These are phyloP conservation scores for Glaucomys volans DNA, from an alignment of 2,113 vertebrate species.

Conservation along the genomic window DNA sequence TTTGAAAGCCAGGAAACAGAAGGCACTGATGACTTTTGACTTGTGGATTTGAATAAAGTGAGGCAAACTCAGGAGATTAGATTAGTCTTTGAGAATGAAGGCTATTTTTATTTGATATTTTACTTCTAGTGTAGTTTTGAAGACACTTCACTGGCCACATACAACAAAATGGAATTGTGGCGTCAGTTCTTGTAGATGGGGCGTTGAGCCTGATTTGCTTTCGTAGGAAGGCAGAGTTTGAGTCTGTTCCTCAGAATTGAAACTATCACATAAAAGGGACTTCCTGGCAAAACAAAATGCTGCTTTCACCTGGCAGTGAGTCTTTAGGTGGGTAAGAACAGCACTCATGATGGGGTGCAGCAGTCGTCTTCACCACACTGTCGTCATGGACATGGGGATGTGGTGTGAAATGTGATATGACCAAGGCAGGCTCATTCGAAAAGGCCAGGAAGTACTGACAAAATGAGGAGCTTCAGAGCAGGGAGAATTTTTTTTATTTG, in stretches of 20 bases:
- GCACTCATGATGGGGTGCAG: background rate
- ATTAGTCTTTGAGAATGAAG: background rate
- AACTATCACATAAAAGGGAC: background rate
- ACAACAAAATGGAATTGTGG: background rate
- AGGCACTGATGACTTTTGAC: conserved; percentile 23
- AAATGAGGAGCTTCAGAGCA: conserved; percentile 6
- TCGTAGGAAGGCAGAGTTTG: background rate
- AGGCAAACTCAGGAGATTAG: background rate
- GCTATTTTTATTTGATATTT: background rate
- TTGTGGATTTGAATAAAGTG: background rate
- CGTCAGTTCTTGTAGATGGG: background rate
- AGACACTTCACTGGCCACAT: background rate
- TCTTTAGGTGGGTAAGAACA: background rate
- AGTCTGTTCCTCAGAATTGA: background rate
- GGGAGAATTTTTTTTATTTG: conserved; percentile 57
- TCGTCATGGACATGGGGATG: background rate
- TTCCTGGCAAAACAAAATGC: conserved; percentile 7
- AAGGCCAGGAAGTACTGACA: background rate
- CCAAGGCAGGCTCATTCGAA: background rate
- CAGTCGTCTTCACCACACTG: no score
- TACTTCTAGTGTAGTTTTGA: background rate
- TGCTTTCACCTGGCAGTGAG: background rate
- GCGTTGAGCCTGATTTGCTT: conserved; percentile 9
- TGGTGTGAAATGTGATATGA: background rate
- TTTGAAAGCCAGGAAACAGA: conserved; percentile 49